phyloP scores from a whole-genome alignment of 2,888 invertebrate species.

The Oasisia sp. region DNA sequence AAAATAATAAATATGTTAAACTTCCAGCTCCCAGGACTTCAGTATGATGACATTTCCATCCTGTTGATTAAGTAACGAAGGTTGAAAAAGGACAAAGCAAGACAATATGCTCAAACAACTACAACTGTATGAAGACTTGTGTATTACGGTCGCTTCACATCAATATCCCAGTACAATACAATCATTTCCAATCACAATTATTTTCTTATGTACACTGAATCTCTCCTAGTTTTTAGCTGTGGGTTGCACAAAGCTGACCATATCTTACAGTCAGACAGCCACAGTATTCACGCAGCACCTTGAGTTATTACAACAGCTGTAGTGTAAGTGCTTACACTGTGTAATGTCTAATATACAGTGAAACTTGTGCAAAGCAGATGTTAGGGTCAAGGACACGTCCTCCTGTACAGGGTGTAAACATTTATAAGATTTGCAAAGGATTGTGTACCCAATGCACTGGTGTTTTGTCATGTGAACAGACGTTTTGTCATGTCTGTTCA shows the following conservation, averaged over 20 bases:
- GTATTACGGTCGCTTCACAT: background rate
- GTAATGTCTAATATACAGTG: constrained; percentile 11
- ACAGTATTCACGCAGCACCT: background rate
- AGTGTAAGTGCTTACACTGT: background rate
- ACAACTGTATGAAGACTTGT: background rate
- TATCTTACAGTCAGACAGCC: background rate
- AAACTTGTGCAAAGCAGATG: background rate
- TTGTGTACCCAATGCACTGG: background rate
- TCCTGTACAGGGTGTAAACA: background rate
- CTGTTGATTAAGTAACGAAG: background rate
- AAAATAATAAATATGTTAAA: too few species aligned
- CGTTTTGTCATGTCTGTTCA: too few species aligned
- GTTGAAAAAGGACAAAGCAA: background rate
- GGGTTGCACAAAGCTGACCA: background rate
- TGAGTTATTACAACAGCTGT: background rate
- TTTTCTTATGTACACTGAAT: constrained; percentile 17
- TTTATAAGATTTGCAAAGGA: background rate
- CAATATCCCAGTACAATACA: constrained; percentile 13
- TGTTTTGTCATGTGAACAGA: too few species aligned
- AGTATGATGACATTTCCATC: background rate
- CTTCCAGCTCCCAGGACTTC: background rate
- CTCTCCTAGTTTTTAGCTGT: background rate
- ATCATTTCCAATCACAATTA: background rate
- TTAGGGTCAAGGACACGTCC: background rate
- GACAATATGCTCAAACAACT: background rate